These are phyloP conservation scores for Pan paniscus DNA, from an alignment of 2,113 vertebrate genomes.

Conservation along the genomic window DNA sequence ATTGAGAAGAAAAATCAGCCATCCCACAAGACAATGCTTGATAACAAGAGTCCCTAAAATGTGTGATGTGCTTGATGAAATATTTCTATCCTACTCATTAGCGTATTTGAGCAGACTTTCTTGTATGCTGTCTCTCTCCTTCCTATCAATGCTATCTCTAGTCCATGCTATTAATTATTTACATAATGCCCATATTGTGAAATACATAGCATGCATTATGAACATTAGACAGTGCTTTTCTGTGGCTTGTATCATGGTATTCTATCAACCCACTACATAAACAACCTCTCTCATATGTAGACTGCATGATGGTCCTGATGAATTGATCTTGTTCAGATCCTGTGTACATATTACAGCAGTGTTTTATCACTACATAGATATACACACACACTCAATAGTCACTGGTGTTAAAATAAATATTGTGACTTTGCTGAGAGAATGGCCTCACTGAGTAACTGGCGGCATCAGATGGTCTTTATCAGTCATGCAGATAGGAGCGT, in stretches of 20 bases:
- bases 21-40: neutral
- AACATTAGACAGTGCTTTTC: constrained; percentile 31
- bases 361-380: constrained; percentile 73
- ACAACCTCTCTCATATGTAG: constrained; percentile 62
- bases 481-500: constrained; percentile 52
- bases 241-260: constrained; percentile 34
- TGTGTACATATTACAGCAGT: constrained; percentile 61
- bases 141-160: neutral
- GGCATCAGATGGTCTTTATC: constrained; percentile 70
- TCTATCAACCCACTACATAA: constrained; percentile 68
- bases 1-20: neutral
- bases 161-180: constrained; percentile 62
- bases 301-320: constrained; percentile 52
- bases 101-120: neutral
- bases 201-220: constrained; percentile 64
- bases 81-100: neutral
- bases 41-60: neutral
- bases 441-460: constrained; percentile 26
- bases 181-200: constrained; percentile 29
- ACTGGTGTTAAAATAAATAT: constrained; percentile 79
- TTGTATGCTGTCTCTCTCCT: neutral
- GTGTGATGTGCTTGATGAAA: neutral
- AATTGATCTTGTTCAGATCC: constrained; percentile 73
- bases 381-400: constrained; percentile 78
- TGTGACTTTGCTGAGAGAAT: constrained; percentile 76